phyloP scores from a whole-genome alignment of 2,113 vertebrate species.

The Porphyrio hochstetteri region DNA sequence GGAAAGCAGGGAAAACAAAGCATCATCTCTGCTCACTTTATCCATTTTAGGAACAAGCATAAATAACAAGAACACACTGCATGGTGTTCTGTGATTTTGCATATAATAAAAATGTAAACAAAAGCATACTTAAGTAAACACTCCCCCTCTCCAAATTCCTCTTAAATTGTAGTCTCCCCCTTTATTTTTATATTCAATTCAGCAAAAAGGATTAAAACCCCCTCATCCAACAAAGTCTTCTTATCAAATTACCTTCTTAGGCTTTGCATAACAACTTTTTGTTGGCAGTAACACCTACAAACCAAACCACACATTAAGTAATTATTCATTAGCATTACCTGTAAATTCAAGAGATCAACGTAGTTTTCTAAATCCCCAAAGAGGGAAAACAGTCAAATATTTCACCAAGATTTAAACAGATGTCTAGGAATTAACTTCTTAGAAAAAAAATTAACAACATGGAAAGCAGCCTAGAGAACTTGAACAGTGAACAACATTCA shows the following conservation, averaged over 20 bases:
- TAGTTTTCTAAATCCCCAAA: constrained; percentile 44
- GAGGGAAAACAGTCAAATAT: constrained; percentile 31
- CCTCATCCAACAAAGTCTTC: constrained; percentile 6
- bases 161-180: background rate
- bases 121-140: constrained; percentile 24
- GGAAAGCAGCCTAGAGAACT: constrained; percentile 6
- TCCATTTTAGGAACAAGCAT: background rate
- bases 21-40: background rate
- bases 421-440: constrained; percentile 19
- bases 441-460: background rate
- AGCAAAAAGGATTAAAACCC: constrained; percentile 39
- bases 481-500: background rate
- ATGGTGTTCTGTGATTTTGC: background rate
- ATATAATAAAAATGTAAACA: constrained; percentile 7
- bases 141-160: constrained; percentile 4
- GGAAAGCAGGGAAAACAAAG: background rate
- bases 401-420: constrained; percentile 37
- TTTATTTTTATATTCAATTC: constrained; percentile 4
- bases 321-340: constrained; percentile 54
- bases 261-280: constrained; percentile 64
- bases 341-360: constrained; percentile 46
- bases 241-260: constrained; percentile 56
- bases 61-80: background rate
- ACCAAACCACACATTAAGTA: constrained; percentile 64
- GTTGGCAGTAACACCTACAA: constrained; percentile 56